Base-by-base conservation (phyloP, 2,113 vertebrate species). In the Psophia crepitans region DNA sequence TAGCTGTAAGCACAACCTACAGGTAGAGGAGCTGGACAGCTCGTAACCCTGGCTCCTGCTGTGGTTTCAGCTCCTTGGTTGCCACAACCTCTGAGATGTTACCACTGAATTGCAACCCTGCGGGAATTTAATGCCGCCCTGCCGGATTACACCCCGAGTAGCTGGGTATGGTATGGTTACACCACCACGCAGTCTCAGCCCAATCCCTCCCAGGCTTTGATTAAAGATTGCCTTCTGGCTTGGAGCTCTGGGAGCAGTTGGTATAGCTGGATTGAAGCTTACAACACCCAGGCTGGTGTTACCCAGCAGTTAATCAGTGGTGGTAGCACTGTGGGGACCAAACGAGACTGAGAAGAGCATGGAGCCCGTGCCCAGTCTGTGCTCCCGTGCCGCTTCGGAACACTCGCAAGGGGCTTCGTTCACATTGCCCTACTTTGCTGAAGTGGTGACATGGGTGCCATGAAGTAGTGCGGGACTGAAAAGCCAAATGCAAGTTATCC, bases 81-180 rank as follows among this genome's bases (percentile, higher is more conserved):
- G 68, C 44, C 15, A 13, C 68, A 51, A 79, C 51, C 78, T 23
- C 68, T n/a, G 60, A 60, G 84, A 12, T 49, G 28, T 32, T 41
- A 1, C 0, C 0, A 70, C 37, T 63, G 70, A 28, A 21, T 58
- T 88, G 32, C 41, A 54, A 0, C 51, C n/a, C 70, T 46, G 6
- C 0, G 8, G 46, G 46, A 37, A 27, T 35, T 28, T 1, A 7
- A 4, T 14, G 63, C 5, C 0, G 0, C 69, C 37, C 20, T n/a
- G 20, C 53, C 43, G 82, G 44, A 2, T 61, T 12, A 1, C 46
- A 32, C 41, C 61, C 15, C 0, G 2, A 24, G 49, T 4, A 44
- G 39, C n/a, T 14, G 8, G 9, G 5, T 18, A 2, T 5, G 4
- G 37, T n/a, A 4, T 6, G 3, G 32, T 22, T n/a, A 51, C 14